Base-by-base conservation (phyloP, 2,113 vertebrate genomes). In the Labrus mixtus region DNA sequence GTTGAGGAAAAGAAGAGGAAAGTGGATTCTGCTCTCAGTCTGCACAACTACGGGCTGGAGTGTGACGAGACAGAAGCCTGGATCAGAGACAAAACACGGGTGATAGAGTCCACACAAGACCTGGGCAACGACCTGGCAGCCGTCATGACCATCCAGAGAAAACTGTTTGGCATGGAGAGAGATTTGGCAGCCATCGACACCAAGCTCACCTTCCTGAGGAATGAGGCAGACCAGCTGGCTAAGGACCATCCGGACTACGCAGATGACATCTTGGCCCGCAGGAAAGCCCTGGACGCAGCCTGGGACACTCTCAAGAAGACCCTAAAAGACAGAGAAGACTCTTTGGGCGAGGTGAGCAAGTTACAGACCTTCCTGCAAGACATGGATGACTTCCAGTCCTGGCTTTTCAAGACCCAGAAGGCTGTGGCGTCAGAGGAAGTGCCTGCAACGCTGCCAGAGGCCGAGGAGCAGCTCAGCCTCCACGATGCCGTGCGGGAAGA, bases 291-390 rank as follows among this genome's bases (percentile, higher is more conserved):
- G 8, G 90, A 92, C 0, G 67, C 78, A 0, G 95, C 95, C 41
- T 99, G 97, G 98, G 91, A 96, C 0, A 89, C 88, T 0, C 93
- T 99, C 2, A 95, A 94, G 63, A 81, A 81, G 0, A 97, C 96
- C 0, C 84, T 99, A 29, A 91, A 90, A 50, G 95, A 94, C 82
- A 92, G 94, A 29, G 95, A 96, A 15, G 95, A 96, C 8, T 97
- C 96, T 0, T 84, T 98, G 41, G 96, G 97, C 0, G 96, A 99
- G 89, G 96, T 96, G 33, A 98, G 97, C 87, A 97, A 98, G 87
- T 91, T 99, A n/a, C 97, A 97, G 87, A 94, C 93, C 78, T 99
- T 99, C 90, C 92, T 99, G 65, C 96, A 98, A 79, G 95, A 99
- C 69, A 93, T 98, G 88, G 97, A 98, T 48, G 95, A 98, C 85